phyloP scores from a whole-genome alignment of 2,888 invertebrate genomes.

The Drosophila basisetae region DNA sequence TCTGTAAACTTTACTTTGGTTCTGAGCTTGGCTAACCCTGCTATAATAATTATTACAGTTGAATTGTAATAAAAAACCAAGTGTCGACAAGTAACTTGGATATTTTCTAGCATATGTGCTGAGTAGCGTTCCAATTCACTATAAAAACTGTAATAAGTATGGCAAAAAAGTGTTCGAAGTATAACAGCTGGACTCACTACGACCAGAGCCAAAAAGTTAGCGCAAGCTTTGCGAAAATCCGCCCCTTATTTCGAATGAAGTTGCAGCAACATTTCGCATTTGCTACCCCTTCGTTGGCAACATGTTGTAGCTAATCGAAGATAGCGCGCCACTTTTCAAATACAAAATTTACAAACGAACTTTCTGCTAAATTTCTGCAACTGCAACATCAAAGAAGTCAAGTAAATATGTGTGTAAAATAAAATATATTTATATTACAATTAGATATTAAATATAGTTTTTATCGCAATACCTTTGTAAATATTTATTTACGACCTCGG shows the following conservation, averaged over 20 bases:
- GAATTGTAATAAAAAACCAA: conserved; percentile 1
- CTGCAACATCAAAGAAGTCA: not conserved
- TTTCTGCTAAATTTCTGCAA: too few species aligned
- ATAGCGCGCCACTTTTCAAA: conserved; percentile 30
- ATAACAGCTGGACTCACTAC: not conserved
- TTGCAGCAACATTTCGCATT: conserved; percentile 15
- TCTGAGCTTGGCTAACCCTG: not conserved
- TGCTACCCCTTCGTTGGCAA: conserved; percentile 34
- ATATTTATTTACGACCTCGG: not conserved
- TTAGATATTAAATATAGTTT: not conserved
- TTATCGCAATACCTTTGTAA: not conserved
- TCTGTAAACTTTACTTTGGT: not conserved
- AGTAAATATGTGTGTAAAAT: not conserved
- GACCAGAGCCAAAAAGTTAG: not conserved
- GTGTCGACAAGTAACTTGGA: not conserved
- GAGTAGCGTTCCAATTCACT: not conserved
- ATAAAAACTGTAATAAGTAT: conserved; percentile 1
- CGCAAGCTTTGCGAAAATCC: conserved; percentile 2
- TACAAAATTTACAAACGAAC: too few species aligned
- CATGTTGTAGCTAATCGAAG: conserved; percentile 25
- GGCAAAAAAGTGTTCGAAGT: not conserved
- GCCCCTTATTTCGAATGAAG: not conserved
- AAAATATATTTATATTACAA: not conserved
- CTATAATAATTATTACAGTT: conserved; percentile 1
- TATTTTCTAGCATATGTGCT: conserved; percentile 21